A percentile compares a stretch with the other conserved stretches of the same genome.
These are phyloP conservation scores for Beaufortia kweichowensis DNA, from an alignment of 2,113 vertebrate genomes.

Conservation along the genomic window DNA sequence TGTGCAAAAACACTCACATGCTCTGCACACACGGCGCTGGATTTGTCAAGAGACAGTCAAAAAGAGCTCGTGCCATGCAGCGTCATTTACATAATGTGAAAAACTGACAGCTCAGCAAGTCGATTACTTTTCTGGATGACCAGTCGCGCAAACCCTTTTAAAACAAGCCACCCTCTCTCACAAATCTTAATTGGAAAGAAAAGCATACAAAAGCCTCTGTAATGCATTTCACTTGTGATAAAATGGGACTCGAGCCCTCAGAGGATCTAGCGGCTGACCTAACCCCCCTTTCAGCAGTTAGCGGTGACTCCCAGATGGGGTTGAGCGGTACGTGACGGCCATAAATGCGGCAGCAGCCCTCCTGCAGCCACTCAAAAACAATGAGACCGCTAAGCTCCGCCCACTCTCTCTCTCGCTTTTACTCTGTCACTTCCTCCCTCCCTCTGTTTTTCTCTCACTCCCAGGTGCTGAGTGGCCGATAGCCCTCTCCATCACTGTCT, in stretches of 20 bases:
- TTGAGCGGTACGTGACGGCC: slow-evolving; percentile 3
- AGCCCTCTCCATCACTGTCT: slow-evolving; percentile 46
- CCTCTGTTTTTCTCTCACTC: slow-evolving; percentile 48
- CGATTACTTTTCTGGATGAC: no score
- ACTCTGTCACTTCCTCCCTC: slow-evolving; percentile 45
- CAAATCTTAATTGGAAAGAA: background rate
- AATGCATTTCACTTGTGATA: background rate
- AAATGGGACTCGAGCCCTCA: background rate
- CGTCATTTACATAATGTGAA: no score
- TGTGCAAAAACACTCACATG: no score
- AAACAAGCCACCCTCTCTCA: background rate
- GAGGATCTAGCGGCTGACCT: background rate
- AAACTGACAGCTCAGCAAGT: no score
- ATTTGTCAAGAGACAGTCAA: no score
- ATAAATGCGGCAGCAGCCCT: slow-evolving; percentile 35
- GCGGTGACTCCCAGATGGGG: background rate
- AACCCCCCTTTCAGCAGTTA: background rate
- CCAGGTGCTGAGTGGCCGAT: slow-evolving; percentile 13
- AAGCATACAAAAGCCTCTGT: background rate
- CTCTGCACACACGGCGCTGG: no score
- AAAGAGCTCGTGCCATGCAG: no score
- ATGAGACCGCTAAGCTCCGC: slow-evolving; percentile 18
- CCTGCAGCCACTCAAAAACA: slow-evolving; percentile 31
- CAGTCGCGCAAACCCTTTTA: no score
- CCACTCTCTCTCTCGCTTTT: slow-evolving; percentile 6